Conservation (phyloP, 2,113 vertebrate genomes). For the Callocephalon fimbriatum region DNA sequence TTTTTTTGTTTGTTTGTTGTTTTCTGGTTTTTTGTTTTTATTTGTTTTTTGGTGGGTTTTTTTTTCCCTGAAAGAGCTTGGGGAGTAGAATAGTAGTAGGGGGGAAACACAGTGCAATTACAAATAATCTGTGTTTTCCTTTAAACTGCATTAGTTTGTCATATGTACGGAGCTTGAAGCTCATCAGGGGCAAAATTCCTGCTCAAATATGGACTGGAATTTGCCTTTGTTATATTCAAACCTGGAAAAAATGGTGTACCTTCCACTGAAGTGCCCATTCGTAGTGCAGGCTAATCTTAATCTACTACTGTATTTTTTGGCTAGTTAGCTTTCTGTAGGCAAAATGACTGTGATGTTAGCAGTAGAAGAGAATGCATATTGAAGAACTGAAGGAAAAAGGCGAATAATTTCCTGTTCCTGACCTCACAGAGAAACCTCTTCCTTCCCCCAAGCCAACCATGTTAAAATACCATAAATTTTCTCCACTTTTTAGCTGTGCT, state of each 20-base stretch:
- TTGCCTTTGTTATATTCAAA: background rate
- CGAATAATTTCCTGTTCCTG: background rate
- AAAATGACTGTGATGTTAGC: background rate
- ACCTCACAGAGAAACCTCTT: slow-evolving; percentile 23
- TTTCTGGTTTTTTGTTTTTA: background rate
- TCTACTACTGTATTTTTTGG: background rate
- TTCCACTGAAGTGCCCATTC: background rate
- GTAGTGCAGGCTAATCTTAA: background rate
- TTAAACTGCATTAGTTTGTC: background rate
- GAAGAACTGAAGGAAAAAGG: slow-evolving; percentile 6
- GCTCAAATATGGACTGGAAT: background rate
- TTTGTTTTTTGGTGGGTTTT: no score
- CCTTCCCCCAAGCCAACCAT: slow-evolving; percentile 27
- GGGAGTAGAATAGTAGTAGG: background rate
- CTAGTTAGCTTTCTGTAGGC: background rate
- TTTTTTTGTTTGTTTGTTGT: background rate
- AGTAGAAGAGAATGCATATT: background rate
- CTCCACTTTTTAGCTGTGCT: background rate
- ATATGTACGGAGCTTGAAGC: background rate
- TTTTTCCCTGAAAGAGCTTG: background rate
- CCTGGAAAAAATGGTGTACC: background rate
- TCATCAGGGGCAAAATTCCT: background rate
- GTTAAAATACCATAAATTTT: slow-evolving; percentile 46
- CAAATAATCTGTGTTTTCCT: background rate
- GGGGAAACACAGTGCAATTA: background rate